Percentiles rank a stretch among this genome's conserved stretches.
phyloP scores from a whole-genome alignment of 2,888 invertebrate species.

The Tachina grossa region DNA sequence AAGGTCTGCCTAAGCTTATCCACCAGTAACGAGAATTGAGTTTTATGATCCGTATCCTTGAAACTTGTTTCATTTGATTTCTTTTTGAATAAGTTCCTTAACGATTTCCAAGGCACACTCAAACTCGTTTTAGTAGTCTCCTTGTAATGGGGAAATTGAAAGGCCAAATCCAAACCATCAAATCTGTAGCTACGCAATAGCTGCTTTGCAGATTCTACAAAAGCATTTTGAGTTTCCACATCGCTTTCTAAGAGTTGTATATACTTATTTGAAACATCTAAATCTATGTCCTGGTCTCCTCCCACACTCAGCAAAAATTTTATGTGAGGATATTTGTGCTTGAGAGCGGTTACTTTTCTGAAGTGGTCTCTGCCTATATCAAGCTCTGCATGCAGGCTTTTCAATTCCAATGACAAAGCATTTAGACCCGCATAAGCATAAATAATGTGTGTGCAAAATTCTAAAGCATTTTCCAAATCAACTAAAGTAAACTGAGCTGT shows the following conservation, averaged over 20 bases:
- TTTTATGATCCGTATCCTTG: conserved; percentile 89
- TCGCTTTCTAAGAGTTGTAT: conserved; percentile 87
- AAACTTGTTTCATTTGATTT: conserved; percentile 84
- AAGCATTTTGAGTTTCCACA: conserved; percentile 86
- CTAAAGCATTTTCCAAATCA: conserved; percentile 89
- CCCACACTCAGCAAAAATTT: conserved; percentile 90
- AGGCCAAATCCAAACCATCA: conserved; percentile 93
- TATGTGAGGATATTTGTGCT: conserved; percentile 87
- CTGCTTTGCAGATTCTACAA: conserved; percentile 89
- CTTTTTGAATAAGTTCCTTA: conserved; percentile 89
- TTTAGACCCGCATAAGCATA: conserved; percentile 91
- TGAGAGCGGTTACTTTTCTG: conserved; percentile 87
- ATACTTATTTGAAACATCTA: conserved; percentile 88
- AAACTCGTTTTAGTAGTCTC: conserved; percentile 85
- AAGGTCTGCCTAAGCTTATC: conserved; percentile 88
- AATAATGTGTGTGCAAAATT: conserved; percentile 90
- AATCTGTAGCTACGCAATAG: conserved; percentile 90
- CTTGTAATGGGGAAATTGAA: conserved; percentile 91
- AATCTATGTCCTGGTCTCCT: conserved; percentile 87
- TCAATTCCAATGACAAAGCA: conserved; percentile 87
- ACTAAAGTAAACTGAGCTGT: conserved; percentile 89
- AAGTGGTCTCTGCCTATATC: conserved; percentile 89
- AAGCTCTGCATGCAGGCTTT: conserved; percentile 87
- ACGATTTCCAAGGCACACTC: conserved; percentile 87
- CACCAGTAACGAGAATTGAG: conserved; percentile 89